These are phyloP conservation scores for Petrosia ficiformis DNA, from an alignment of 37 sponge, comb jelly and placozoan species.

Conservation along the genomic window DNA sequence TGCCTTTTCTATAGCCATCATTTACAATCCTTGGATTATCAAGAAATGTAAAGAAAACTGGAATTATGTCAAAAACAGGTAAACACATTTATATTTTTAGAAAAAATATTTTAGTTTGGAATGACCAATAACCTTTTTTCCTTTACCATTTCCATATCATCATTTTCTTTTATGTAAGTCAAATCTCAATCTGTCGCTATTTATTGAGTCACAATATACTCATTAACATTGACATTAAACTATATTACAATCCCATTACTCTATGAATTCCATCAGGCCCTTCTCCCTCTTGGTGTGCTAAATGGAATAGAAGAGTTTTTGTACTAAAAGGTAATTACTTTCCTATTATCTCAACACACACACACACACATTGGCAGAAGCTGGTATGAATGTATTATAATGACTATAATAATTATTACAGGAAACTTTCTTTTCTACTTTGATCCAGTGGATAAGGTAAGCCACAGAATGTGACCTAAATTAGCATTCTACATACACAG, in stretches of 20 bases:
- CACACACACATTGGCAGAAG: neutral
- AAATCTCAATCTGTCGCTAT: too few species aligned
- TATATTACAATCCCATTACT: too few species aligned
- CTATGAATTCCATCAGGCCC: conserved; percentile 32
- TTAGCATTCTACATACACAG: neutral
- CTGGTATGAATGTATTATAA: neutral
- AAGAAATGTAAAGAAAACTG: conserved; percentile 38
- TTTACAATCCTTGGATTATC: conserved; percentile 29
- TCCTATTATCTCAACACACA: neutral
- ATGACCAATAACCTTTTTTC: neutral
- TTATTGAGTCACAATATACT: too few species aligned
- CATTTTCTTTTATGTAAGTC: too few species aligned
- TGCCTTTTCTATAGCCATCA: conserved; percentile 22
- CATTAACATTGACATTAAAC: too few species aligned
- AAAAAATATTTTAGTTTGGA: neutral
- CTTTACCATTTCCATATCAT: too few species aligned
- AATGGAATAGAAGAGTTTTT: conserved; percentile 57
- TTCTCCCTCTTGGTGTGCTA: conserved; percentile 38
- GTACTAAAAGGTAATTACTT: conserved; percentile 38
- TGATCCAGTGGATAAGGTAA: conserved; percentile 19
- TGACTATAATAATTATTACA: neutral
- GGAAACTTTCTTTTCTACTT: conserved; percentile 66
- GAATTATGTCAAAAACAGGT: conserved; percentile 62
- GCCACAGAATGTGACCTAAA: neutral
- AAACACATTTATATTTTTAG: neutral